Evolutionary conservation across 2,888 invertebrate species (phyloP), one percentile per base, ranked within the genome.

Genomic region (Caradrina clavipalpis): DNA sequence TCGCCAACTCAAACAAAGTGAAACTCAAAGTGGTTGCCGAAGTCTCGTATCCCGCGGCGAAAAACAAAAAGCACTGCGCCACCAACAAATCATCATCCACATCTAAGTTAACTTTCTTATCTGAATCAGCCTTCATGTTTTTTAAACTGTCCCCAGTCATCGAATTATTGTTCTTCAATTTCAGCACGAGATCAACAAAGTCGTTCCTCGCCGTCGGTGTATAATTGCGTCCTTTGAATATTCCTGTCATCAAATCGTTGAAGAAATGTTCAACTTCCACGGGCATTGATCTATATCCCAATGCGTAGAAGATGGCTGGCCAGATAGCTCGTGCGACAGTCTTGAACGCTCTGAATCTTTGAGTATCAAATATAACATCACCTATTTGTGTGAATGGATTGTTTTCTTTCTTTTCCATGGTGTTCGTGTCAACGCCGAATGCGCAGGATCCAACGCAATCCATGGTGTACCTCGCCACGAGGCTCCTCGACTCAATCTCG

Each of bases 31-130:
- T 89, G 0, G 86, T 86, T 0, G 93, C 84, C 4, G 92, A 90
- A 0, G 93, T 92, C 21, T 93, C 93, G 56, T 85, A 93, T 0
- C 93, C 93, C 26, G 91, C 93, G 0, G 85, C 87, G 45, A 92
- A 93, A 64, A 97, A 97, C 0, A 96, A 85, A 42, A 96, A 92
- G 3, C 96, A 95, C 68, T 97, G 97, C 0, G 96, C 94, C 0
- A 95, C 92, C 7, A 97, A 77, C 49, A 96, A 84, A 3, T 95
- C 91, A 15, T 96, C 84, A 0, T 93, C 89, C 0, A 96, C 83
- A 3, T 89, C 84, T 0, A 94, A 45, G 15, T 78, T 76, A 0
- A 87, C 79, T 57, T 84, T 90, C 17, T 87, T 83, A 2, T 76
- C 77, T 0, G 71, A 82, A 0, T 86, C 86, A 39, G 13, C 77